These are phyloP conservation scores for Drosophila bocqueti DNA, from an alignment of 1,140 invertebrate species.

Conservation along the genomic window DNA sequence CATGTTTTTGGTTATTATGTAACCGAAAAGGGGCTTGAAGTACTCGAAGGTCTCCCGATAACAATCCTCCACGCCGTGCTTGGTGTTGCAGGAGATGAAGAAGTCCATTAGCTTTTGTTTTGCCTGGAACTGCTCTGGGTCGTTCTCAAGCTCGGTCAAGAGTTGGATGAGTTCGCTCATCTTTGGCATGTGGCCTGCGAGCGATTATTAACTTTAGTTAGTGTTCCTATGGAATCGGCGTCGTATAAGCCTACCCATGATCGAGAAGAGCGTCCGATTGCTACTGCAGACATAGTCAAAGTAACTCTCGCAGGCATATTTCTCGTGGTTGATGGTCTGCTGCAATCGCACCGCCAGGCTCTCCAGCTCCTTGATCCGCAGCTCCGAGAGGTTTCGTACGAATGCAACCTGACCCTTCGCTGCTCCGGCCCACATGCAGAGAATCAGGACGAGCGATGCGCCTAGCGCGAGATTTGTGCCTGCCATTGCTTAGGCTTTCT, in stretches of 20 bases:
- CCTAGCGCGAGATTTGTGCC: slow-evolving; percentile 9
- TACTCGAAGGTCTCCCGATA: slow-evolving; percentile 80
- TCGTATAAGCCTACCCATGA: slow-evolving; percentile 65
- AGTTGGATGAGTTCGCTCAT: slow-evolving; percentile 63
- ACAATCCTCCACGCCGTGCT: slow-evolving; percentile 72
- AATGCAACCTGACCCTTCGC: slow-evolving; percentile 52
- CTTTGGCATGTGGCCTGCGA: slow-evolving; percentile 63
- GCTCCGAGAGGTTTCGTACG: slow-evolving; percentile 59
- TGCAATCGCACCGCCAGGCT: slow-evolving; percentile 59
- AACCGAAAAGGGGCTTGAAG: slow-evolving; percentile 78
- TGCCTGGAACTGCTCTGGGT: slow-evolving; percentile 66
- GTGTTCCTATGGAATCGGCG: background rate
- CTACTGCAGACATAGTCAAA: slow-evolving; percentile 80
- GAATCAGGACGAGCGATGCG: slow-evolving; percentile 11
- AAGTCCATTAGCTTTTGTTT: slow-evolving; percentile 79
- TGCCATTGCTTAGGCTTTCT: slow-evolving; percentile 16
- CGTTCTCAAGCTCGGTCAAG: slow-evolving; percentile 66
- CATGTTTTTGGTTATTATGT: slow-evolving; percentile 74
- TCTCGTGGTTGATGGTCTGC: slow-evolving; percentile 66
- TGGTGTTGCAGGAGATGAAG: slow-evolving; percentile 73
- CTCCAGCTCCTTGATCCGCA: slow-evolving; percentile 69
- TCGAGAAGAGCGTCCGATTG: slow-evolving; percentile 70
- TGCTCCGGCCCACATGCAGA: slow-evolving; percentile 10
- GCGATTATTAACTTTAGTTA: background rate
- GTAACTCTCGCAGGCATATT: slow-evolving; percentile 76